Evolutionary conservation across 2,888 invertebrate species (phyloP), one percentile per base, ranked within the genome.

Genomic region (Gerris lacustris): DNA sequence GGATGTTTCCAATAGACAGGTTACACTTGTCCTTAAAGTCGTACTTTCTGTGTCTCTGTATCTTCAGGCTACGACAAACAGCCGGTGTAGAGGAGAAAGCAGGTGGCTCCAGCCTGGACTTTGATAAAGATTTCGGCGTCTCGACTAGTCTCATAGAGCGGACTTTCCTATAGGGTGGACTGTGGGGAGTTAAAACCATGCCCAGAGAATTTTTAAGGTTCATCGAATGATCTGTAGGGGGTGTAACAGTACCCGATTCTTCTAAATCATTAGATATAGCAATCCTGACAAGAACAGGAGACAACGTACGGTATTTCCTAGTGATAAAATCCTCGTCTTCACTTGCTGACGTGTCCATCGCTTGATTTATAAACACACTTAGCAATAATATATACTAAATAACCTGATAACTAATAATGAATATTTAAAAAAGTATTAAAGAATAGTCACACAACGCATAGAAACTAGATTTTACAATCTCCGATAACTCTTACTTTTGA

Each of bases 101-200:
- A 7, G 66, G 69, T 44, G 31, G 70, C 45, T 72, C 71, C 6
- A 72, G 44, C 31, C 72, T 66, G 6, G 70, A 70, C 47, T 69
- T 71, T 18, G 68, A 45, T 64, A 74, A 74, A 6, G 72, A 67
- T 9, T 70, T 66, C 0, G 74, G 74, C 6, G 74, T 71, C 45
- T 73, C 74, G 18, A 69, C 66, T n/a, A 74, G 11, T 69, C 71
- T 72, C 74, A 74, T 70, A 6, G 72, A 72, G 15, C 72, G 62
- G 6, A 74, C 72, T 64, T 67, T 67, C 68, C 73, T 62, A 67
- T 73, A 74, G n/a, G 74, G 73, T 18, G 74, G 74, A 66, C 74
- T 74, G 67, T 72, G 71, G 5, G 74, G 73, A 43, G 74, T 72
- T 70, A 72, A 55, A n/a, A 74, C 68, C 55, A 74, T 9, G n/a